These are phyloP conservation scores for Myotis findleyi DNA, from an alignment of 2,797 vertebrate genomes.

Conservation along the genomic window DNA sequence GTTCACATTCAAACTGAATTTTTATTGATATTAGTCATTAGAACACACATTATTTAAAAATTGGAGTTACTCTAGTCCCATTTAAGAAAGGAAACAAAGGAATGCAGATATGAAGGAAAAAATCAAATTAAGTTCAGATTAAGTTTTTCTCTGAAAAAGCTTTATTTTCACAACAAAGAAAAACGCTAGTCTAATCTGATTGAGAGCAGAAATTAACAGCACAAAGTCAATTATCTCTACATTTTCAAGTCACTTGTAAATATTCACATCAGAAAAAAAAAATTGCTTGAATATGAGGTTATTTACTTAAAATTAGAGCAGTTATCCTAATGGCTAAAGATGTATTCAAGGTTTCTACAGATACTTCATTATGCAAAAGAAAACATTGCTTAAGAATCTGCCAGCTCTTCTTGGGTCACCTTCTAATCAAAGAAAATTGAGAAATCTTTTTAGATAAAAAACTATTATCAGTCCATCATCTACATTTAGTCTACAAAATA, in stretches of 20 bases:
- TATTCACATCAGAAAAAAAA: slow-evolving; percentile 50
- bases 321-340: background rate
- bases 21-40: background rate
- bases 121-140: slow-evolving; percentile 23
- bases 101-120: slow-evolving; percentile 15
- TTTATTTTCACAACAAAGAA: slow-evolving; percentile 39
- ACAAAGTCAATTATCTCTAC: background rate
- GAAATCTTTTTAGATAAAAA: slow-evolving; percentile 56
- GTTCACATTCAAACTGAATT: background rate
- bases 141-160: slow-evolving; percentile 7
- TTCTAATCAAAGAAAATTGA: slow-evolving; percentile 43
- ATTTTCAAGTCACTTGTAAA: slow-evolving; percentile 20
- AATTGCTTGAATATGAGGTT: background rate
- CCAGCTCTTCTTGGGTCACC: background rate
- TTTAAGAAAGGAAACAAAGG: slow-evolving; percentile 9
- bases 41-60: slow-evolving; percentile 26
- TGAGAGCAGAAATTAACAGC: slow-evolving; percentile 33
- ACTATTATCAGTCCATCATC: slow-evolving; percentile 4
- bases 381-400: slow-evolving; percentile 22
- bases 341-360: background rate
- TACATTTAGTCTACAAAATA: background rate
- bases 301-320: slow-evolving; percentile 11
- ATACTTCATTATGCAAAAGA: slow-evolving; percentile 11
- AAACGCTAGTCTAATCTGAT: slow-evolving; percentile 10
- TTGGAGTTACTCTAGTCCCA: background rate